Conservation (phyloP, 2,113 vertebrate genomes). For the Oncorhynchus mykiss region DNA sequence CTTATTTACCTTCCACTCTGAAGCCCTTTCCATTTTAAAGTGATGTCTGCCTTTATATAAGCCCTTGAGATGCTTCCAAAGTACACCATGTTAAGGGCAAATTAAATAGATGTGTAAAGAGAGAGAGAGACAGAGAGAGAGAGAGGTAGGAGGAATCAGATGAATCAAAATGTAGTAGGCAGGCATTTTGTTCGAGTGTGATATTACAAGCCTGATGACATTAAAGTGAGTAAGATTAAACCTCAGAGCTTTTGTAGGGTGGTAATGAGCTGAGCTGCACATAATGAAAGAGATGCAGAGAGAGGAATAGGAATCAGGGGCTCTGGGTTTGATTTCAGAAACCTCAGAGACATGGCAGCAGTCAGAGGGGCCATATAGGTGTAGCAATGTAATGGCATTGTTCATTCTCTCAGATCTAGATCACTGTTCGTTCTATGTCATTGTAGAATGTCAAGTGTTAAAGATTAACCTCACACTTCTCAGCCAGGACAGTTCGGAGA, state of each 20-base stretch:
- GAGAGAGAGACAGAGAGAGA: neutral
- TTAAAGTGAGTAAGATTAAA: conserved; percentile 13
- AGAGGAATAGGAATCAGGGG: neutral
- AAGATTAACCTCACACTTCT: neutral
- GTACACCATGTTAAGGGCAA: neutral
- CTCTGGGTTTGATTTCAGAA: neutral
- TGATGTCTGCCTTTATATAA: neutral
- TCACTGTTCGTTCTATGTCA: neutral
- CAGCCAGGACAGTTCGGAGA: neutral
- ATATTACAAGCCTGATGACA: conserved; percentile 6
- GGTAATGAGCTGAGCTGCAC: neutral
- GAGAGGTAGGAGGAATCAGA: neutral
- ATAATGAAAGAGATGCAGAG: conserved; percentile 2
- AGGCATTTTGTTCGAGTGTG: neutral
- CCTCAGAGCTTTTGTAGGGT: neutral
- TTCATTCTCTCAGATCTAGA: neutral
- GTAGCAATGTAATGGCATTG: neutral
- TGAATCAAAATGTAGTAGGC: neutral
- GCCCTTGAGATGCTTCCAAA: neutral
- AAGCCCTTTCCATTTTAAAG: neutral
- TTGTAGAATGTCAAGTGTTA: neutral
- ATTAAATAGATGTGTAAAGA: conserved; percentile 4
- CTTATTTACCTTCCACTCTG: neutral
- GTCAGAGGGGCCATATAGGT: neutral
- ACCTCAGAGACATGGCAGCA: neutral